Base-by-base conservation (phyloP, 2,888 invertebrate species). In the Lithosia quadra region DNA sequence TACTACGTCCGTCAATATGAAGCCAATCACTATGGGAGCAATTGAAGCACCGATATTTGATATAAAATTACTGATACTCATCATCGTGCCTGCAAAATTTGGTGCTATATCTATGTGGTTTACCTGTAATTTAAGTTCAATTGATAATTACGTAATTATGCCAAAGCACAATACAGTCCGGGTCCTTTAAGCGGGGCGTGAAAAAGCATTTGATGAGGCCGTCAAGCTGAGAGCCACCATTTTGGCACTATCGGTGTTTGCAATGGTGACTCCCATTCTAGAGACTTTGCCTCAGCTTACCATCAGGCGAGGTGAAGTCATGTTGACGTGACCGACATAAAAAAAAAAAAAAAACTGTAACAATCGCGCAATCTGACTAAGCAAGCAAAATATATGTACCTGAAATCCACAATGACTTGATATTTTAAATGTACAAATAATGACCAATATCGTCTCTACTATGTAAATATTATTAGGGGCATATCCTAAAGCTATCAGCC, bases 31-130 rank as follows among this genome's bases (percentile, higher is more conserved):
- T 0, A 97, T 86, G 0, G 98, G 98, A 0, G 97, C 97, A 24
- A 97, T 88, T 28, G 98, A 96, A 11, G 97, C 96, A 81, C 97
- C 96, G 4, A 97, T 88, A 82, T 97, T 98, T 0, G 97, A 96
- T 0, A 95, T 91, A 66, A 97, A 97, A 88, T 98, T 98, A 22
- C 97, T 97, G 70, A 98, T 95, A 36, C 98, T 98, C 97, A 98
- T 97, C 78, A 98, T 91, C 0, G 97, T 96, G 0, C 98, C 98
- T 0, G 98, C 97, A 83, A 96, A 98, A 85, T 97, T 97, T 0
- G 98, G 98, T 0, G 98, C 96, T 65, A 98, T 95, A 86, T 98
- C 98, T 63, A 98, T 97, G 81, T 97, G 97, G 88, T 97, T 98
- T 0, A 96, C 96, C 95, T 96, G 93, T 2, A 75, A 76, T 13